phyloP scores from a whole-genome alignment of 1,140 invertebrate species.

The Pantala flavescens region DNA sequence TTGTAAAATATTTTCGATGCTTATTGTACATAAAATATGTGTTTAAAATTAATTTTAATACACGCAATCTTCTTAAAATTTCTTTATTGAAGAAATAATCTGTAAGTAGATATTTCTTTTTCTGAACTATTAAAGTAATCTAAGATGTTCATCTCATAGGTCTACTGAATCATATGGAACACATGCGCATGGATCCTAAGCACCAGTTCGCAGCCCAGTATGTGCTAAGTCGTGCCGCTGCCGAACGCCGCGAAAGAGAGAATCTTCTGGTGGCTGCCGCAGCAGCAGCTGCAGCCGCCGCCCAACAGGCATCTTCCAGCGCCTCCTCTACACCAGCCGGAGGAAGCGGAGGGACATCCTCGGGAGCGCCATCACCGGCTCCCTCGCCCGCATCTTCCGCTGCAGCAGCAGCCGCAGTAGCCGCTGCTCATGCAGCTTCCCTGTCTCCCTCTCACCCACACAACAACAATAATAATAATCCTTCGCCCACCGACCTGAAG shows the following conservation, averaged over 20 bases:
- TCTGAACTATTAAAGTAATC: too few relatives aligned
- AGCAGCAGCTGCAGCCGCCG: slow-evolving; percentile 45
- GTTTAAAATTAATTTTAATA: too few relatives aligned
- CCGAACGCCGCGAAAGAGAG: slow-evolving; percentile 75
- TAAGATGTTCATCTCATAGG: slow-evolving; percentile 42
- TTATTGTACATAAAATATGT: too few relatives aligned
- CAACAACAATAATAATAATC: slow-evolving; percentile 58
- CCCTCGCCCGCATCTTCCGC: slow-evolving; percentile 41
- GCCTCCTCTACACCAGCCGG: slow-evolving; percentile 22
- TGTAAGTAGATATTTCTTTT: too few relatives aligned
- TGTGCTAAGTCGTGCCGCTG: slow-evolving; percentile 78
- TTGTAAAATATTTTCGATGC: too few relatives aligned
- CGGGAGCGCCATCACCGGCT: slow-evolving; percentile 63
- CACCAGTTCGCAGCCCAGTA: slow-evolving; percentile 92
- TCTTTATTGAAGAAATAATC: too few relatives aligned
- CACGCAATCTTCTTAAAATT: too few relatives aligned
- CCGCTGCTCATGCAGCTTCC: not conserved
- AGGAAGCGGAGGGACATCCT: slow-evolving; percentile 22
- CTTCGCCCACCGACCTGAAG: not conserved
- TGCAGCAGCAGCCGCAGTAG: not conserved
- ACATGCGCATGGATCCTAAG: slow-evolving; percentile 93
- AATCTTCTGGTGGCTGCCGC: slow-evolving; percentile 55
- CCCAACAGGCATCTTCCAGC: not conserved
- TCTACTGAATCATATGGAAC: slow-evolving; percentile 86
- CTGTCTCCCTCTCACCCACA: slow-evolving; percentile 23